Evolutionary conservation across 2,888 invertebrate species (phyloP).

Genomic region (Pyrgus malvae): DNA sequence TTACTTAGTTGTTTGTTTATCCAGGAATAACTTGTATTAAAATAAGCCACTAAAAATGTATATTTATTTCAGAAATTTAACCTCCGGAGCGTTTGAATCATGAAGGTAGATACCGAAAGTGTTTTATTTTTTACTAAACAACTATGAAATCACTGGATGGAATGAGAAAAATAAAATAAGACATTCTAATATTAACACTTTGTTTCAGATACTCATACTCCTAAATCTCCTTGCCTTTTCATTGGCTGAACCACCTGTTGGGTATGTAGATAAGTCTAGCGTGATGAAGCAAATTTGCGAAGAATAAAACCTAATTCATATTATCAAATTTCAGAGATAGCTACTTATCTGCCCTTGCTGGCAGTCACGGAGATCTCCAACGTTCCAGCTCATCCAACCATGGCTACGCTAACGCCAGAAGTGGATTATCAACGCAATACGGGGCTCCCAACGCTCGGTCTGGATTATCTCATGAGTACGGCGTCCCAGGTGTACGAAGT

Average conservation of each 20-base stretch:
- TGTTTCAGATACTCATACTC: constrained; percentile 56
- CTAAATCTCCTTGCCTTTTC: constrained; percentile 48
- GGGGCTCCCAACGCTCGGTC: constrained; percentile 33
- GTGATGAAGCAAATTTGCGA: too few relatives aligned
- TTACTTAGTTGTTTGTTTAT: too few relatives aligned
- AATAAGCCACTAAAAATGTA: background rate
- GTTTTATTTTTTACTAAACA: background rate
- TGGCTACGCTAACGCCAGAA: constrained; percentile 28
- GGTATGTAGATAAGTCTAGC: constrained; percentile 51
- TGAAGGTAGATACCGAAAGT: constrained; percentile 6
- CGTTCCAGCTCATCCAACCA: constrained; percentile 38
- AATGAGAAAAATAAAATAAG: too few relatives aligned
- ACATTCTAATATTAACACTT: too few relatives aligned
- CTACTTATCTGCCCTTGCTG: constrained; percentile 51
- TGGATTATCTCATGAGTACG: constrained; percentile 40
- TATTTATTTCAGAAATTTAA: constrained; percentile 5
- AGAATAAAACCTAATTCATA: too few relatives aligned
- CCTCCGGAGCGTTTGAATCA: background rate
- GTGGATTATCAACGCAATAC: constrained; percentile 37
- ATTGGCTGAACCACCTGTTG: constrained; percentile 63
- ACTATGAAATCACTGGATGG: too few relatives aligned
- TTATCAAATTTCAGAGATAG: constrained; percentile 54
- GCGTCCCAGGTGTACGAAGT: constrained; percentile 40
- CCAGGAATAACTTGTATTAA: too few relatives aligned
- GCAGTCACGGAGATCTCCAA: constrained; percentile 36